A percentile compares a stretch with the other conserved stretches of the same genome.
Conservation (phyloP, 1,140 invertebrate genomes). For the Aphaenogaster rudis region DNA sequence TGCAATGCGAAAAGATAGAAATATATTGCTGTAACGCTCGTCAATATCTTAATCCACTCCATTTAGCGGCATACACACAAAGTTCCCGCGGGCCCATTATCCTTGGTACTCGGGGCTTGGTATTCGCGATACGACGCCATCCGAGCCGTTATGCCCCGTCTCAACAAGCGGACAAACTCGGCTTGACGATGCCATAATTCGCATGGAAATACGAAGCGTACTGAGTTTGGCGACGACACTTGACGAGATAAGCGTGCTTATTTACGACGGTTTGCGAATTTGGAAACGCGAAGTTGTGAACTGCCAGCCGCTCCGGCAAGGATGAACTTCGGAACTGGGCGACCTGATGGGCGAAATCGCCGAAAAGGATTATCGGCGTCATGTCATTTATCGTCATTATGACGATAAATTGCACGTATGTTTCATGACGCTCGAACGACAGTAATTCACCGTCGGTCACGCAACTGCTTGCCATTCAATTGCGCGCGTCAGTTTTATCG, state of each 20-base stretch:
- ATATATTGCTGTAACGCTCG: conserved; percentile 21
- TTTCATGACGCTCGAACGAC: neutral
- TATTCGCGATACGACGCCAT: conserved; percentile 3
- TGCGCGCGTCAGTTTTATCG: conserved; percentile 23
- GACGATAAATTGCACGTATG: neutral
- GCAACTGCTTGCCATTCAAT: neutral
- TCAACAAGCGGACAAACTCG: conserved; percentile 56
- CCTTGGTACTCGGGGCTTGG: neutral
- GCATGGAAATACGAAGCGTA: conserved; percentile 29
- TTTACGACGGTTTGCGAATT: conserved; percentile 56
- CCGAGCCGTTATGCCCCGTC: conserved; percentile 3
- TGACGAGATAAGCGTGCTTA: conserved; percentile 64
- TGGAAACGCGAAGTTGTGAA: conserved; percentile 64
- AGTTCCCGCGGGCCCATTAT: conserved; percentile 33
- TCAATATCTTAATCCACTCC: conserved; percentile 53
- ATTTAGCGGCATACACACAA: conserved; percentile 41
- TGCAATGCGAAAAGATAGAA: conserved; percentile 16
- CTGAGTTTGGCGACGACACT: conserved; percentile 60
- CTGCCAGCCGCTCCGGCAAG: conserved; percentile 13
- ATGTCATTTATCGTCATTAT: neutral
- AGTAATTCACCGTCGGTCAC: neutral
- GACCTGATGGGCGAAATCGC: neutral
- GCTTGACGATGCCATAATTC: conserved; percentile 65
- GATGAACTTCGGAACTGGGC: conserved; percentile 6
- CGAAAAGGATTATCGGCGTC: conserved; percentile 3